Percentiles rank a stretch among this genome's conserved stretches.
phyloP scores from a whole-genome alignment of 1,140 invertebrate species.

The Colletes gigas region DNA sequence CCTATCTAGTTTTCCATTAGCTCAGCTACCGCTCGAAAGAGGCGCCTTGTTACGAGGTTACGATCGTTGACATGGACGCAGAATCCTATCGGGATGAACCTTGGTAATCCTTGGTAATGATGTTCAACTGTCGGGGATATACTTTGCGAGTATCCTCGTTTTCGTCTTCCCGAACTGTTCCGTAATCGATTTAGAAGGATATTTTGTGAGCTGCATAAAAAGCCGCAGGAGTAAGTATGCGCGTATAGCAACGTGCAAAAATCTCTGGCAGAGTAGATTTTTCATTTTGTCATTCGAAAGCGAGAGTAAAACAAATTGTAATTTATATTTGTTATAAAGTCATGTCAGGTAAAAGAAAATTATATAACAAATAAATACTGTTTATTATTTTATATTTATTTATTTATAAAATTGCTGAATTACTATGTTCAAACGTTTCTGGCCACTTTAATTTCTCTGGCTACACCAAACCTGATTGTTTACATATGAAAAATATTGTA shows the following conservation, averaged over 20 bases:
- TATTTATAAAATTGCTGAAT: no score
- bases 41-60: conserved; percentile 50
- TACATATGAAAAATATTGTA: no score
- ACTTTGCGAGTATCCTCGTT: background rate
- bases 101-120: conserved; percentile 37
- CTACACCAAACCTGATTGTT: no score
- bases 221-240: no score
- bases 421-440: no score
- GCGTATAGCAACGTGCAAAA: conserved; percentile 1
- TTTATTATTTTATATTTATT: no score
- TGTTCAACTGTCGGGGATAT: conserved; percentile 52
- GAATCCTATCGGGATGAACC: conserved; percentile 37
- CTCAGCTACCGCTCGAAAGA: conserved; percentile 35
- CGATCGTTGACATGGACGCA: conserved; percentile 45
- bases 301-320: no score
- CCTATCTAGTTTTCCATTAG: conserved; percentile 23
- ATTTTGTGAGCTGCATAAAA: conserved; percentile 11
- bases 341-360: no score
- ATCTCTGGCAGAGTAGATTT: conserved; percentile 23
- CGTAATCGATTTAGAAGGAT: background rate
- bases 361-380: no score
- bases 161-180: background rate
- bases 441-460: no score
- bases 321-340: no score
- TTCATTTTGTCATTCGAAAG: background rate